Evolutionary conservation across 92 coral and sea anemone species (phyloP), one percentile per base, ranked within the genome.

Genomic region (Muricea muricata): DNA sequence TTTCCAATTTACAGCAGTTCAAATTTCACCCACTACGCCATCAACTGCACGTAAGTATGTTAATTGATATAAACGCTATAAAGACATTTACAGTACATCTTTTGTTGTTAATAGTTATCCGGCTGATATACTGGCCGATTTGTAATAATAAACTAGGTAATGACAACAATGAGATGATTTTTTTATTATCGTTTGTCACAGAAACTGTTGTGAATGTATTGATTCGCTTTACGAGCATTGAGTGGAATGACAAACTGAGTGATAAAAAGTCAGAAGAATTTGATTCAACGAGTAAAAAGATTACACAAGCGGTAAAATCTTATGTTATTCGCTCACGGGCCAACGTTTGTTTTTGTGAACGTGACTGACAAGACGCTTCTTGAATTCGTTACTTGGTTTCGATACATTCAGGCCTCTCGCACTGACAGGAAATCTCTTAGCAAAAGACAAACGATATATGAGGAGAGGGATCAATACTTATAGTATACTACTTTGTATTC

Each of bases 261-360:
- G 86, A 87, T 32, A 61, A 24, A 54, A 81, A 30, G 21, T 60
- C 86, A 8, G 78, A 87, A 31, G 80, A 81, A 73, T 87, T 73
- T 65, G 50, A 37, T 2, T 17, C 18, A 56, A 65, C 71, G 52
- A 78, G 71, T 33, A 15, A 24, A 18, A 56, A 78, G 52, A 78
- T 78, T 58, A 65, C 11, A 35, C 35, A 55, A 52, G 83, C 50
- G 83, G 83, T 78, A 57, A 26, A 67, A 9, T 28, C 55, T 35
- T 33, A 41, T 17, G 15, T 11, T 39, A 39, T 39, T 39, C 45
- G 45, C 11, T 39, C 18, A 18, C 2, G 23, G 3, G 3, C 1
- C 25, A 23, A 2, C 25, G 46, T 68, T 15, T 3, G 5, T 15
- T 65, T 1, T 65, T n/a, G n/a, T n/a, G n/a, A n/a, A n/a, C n/a